These are phyloP conservation scores for Thera obeliscata DNA, from an alignment of 2,888 invertebrate genomes.

Conservation along the genomic window DNA sequence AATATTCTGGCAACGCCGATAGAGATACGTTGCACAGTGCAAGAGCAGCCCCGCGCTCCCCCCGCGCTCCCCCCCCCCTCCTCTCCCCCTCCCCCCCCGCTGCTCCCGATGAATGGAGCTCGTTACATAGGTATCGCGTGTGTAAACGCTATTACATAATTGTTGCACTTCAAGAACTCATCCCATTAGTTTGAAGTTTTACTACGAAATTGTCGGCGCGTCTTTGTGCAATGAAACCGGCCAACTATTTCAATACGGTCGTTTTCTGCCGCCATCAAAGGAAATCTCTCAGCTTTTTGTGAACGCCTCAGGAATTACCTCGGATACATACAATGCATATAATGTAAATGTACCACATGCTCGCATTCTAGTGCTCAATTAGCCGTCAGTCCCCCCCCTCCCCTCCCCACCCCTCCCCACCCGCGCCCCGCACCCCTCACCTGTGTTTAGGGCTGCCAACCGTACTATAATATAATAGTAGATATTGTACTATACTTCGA, in stretches of 20 bases:
- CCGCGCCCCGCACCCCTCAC: conserved; percentile 10
- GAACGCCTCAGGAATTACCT: conserved; percentile 13
- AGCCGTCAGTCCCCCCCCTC: not conserved
- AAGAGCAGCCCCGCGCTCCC: no score
- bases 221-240: conserved; percentile 24
- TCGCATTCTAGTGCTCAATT: conserved; percentile 22
- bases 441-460: not conserved
- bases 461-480: no score
- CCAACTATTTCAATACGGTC: conserved; percentile 10
- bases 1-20: no score
- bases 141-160: conserved; percentile 13
- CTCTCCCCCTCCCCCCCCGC: no score
- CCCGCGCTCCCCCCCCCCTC: no score
- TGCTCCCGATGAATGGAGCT: not conserved
- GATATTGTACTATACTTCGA: no score
- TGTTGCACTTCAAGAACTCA: conserved; percentile 5
- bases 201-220: conserved; percentile 25
- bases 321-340: conserved; percentile 9
- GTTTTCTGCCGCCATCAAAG: conserved; percentile 24
- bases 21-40: no score
- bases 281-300: conserved; percentile 22
- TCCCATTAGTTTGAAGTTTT: conserved; percentile 21
- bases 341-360: conserved; percentile 14
- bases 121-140: conserved; percentile 9
- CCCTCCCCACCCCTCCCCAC: not conserved